phyloP scores from a whole-genome alignment of 2,888 invertebrate genomes.

The Byasa hedistus region DNA sequence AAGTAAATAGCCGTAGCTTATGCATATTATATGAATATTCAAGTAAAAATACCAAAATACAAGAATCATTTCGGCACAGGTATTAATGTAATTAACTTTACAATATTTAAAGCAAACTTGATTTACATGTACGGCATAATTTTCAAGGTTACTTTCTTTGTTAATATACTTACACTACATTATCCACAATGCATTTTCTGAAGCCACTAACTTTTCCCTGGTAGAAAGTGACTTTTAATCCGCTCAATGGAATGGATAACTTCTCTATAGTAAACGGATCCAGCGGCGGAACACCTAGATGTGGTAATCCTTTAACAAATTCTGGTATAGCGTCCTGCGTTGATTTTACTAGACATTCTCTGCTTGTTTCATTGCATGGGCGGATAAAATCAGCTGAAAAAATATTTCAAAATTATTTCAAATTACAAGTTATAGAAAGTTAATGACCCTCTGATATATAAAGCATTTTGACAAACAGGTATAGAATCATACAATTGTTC shows the following conservation, averaged over 20 bases:
- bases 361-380: slow-evolving; percentile 60
- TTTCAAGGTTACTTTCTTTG: too few relatives aligned
- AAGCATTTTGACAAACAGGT: too few relatives aligned
- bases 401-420: slow-evolving; percentile 29
- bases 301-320: slow-evolving; percentile 65
- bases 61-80: too few relatives aligned
- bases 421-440: too few relatives aligned
- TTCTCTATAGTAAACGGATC: slow-evolving; percentile 70
- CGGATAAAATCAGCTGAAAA: slow-evolving; percentile 67
- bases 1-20: too few relatives aligned
- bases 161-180: slow-evolving; percentile 49
- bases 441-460: too few relatives aligned
- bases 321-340: slow-evolving; percentile 64
- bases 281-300: slow-evolving; percentile 51
- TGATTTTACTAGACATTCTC: slow-evolving; percentile 57
- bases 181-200: slow-evolving; percentile 62
- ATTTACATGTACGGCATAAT: too few relatives aligned
- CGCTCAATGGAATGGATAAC: slow-evolving; percentile 58
- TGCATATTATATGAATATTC: too few relatives aligned
- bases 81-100: too few relatives aligned
- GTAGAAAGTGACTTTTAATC: slow-evolving; percentile 66
- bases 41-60: too few relatives aligned
- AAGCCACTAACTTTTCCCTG: slow-evolving; percentile 68
- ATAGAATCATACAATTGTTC: too few relatives aligned
- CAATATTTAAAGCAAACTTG: too few relatives aligned